Base-by-base conservation (phyloP, 2,113 vertebrate species). In the Scartelaos histophorus region DNA sequence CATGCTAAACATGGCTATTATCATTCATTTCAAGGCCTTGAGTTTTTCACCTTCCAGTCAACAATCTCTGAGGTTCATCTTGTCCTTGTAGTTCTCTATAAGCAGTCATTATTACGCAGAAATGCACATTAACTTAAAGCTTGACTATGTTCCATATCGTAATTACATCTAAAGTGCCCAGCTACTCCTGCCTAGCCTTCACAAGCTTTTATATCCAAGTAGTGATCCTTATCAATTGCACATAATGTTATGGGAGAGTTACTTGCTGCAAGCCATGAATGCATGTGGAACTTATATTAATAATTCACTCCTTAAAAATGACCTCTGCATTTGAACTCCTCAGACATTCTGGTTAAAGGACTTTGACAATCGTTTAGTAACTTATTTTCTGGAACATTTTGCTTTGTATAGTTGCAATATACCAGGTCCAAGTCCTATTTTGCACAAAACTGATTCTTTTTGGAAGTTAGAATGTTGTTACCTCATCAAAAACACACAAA, bases 221-320 rank as follows among this genome's bases (percentile, higher is more conserved):
- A 54, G 51, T 54, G 81, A 80, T 74, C 19, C 56, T 77, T 80
- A 74, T 82, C 75, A 54, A 6, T 75, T 73, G 64, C 65, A 64
- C n/a, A 17, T 29, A 62, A 24, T 2, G 17, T 34, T 54, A 35
- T 43, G 9, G 34, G 16, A 17, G 21, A 53, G 13, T 66, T 58
- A 45, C 45, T 71, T 66, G 22, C 67, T 54, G 60, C 13, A 13
- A 70, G 73, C 35, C 35, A 75, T 49, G 17, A 66, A 60, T 47
- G 69, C 13, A 57, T 58, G 29, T 51, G 49, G n/a, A n/a, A n/a
- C 49, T n/a, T 53, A 9, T 43, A 1, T 43, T 43, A 43, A 43
- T 43, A 11, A 11, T 43, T 43, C 38, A 43, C 7, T 43, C 38
- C 38, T 43, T 43, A 9, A 43, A 43, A 43, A 43, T 43, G 38